Evolutionary conservation across 1,140 invertebrate genomes (phyloP).

Genomic region (Aphaenogaster rudis): DNA sequence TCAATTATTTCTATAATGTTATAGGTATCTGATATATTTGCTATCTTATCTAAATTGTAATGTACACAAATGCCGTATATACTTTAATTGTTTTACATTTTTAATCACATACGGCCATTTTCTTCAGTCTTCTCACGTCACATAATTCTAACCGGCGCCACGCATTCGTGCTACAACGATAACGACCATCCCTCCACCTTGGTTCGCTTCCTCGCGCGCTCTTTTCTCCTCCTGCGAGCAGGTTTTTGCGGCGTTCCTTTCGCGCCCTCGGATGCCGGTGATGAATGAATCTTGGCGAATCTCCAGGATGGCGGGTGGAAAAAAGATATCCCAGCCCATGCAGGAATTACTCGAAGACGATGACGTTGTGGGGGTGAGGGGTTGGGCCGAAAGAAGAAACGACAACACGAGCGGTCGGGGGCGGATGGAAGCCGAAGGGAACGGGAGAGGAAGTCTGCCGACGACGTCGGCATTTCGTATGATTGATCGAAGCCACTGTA

Average conservation of each 20-base stretch:
- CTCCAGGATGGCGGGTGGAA: conserved; percentile 71
- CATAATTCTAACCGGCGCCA: conserved; percentile 62
- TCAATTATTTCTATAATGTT: not conserved
- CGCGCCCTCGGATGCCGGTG: conserved; percentile 75
- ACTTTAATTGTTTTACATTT: not conserved
- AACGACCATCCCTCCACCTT: conserved; percentile 72
- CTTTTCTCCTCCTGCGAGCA: conserved; percentile 65
- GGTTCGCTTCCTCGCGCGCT: conserved; percentile 65
- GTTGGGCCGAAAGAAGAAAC: conserved; percentile 75
- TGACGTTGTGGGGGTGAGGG: conserved; percentile 61
- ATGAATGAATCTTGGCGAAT: conserved; percentile 79
- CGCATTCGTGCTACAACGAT: conserved; percentile 57
- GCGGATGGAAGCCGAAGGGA: conserved; percentile 62
- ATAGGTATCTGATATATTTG: not conserved
- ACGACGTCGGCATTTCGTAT: conserved; percentile 76
- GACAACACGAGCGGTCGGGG: conserved; percentile 71
- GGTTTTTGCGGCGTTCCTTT: conserved; percentile 73
- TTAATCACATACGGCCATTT: conserved; percentile 22
- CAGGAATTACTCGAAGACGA: conserved; percentile 77
- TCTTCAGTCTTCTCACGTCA: conserved; percentile 27
- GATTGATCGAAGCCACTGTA: conserved; percentile 79
- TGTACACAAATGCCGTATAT: not conserved
- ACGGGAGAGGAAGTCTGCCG: conserved; percentile 71
- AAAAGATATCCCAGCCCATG: conserved; percentile 75
- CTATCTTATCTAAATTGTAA: not conserved